Base-by-base conservation (phyloP, 2,888 invertebrate genomes). In the Hydropsyche betteni region DNA sequence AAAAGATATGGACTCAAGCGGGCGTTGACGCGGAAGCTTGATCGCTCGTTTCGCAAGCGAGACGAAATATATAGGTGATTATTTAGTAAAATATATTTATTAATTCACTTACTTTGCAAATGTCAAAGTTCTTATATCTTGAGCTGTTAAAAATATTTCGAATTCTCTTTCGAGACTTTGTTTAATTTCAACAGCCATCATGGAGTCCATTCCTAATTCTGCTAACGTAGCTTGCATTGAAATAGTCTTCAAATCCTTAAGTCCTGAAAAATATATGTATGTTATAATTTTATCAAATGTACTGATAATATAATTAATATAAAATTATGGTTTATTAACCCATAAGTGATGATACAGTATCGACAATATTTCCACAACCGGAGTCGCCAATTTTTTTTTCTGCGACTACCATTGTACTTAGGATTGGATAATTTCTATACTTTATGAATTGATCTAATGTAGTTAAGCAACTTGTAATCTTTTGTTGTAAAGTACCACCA, bases 101-200 rank as follows among this genome's bases (percentile, higher is more conserved):
- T 24, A 24, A 24, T 24, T 10, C 24, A 24, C n/a, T 1, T 53
- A 89, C 89, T 86, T 92, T 24, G 91, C 90, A 80, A 96, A 92
- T 0, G 94, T 96, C 53, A 97, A 85, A 0, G 90, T 89, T 70
- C 96, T 89, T 76, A 97, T 92, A 80, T 97, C 96, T 82, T 95
- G 94, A 5, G 96, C 92, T 0, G 95, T 92, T 4, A 98, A 86
- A 83, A 92, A 91, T 74, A 98, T 86, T 82, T 97, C 96, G 82
- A 93, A 97, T 83, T 96, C 95, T 81, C 96, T 88, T 83, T 97
- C 97, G 1, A 97, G 84, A 0, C 93, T 93, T 85, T 97, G 97
- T 81, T 97, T 97, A 80, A 99, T 96, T 85, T 99, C 98, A 0
- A 97, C 95, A 0, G 95, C 96, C 96, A 97, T 98, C 88, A 98